Conservation (phyloP, 2,797 vertebrate species). For the Sphenopsis melanotis region DNA sequence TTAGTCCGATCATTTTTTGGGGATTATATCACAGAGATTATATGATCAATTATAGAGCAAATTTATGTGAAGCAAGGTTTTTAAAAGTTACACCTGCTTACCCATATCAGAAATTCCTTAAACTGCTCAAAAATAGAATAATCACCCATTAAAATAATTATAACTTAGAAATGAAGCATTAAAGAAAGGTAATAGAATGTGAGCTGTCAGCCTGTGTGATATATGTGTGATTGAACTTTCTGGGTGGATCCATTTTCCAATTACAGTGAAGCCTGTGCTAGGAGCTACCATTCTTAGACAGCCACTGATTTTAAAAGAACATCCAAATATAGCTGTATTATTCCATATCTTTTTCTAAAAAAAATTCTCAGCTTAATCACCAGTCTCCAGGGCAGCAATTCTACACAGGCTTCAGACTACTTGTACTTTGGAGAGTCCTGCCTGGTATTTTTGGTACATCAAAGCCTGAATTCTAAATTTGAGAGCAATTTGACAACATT, state of each 20-base stretch:
- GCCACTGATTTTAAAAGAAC: background rate
- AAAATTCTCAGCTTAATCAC: background rate
- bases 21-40: background rate
- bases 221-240: background rate
- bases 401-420: background rate
- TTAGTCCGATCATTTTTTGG: background rate
- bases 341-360: background rate
- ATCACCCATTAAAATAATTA: slow-evolving; percentile 22
- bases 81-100: background rate
- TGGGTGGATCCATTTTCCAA: background rate
- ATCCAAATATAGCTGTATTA: slow-evolving; percentile 23
- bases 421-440: background rate
- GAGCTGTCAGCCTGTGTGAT: background rate
- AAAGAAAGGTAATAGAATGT: background rate
- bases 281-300: background rate
- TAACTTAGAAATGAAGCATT: slow-evolving; percentile 5
- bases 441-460: background rate
- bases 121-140: background rate
- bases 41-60: background rate
- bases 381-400: background rate
- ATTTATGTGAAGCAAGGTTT: background rate
- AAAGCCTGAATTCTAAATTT: slow-evolving; percentile 13
- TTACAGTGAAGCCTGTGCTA: background rate
- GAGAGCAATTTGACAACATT: background rate
- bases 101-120: background rate